phyloP scores from a whole-genome alignment of 2,113 vertebrate species.

The Cebus imitator region DNA sequence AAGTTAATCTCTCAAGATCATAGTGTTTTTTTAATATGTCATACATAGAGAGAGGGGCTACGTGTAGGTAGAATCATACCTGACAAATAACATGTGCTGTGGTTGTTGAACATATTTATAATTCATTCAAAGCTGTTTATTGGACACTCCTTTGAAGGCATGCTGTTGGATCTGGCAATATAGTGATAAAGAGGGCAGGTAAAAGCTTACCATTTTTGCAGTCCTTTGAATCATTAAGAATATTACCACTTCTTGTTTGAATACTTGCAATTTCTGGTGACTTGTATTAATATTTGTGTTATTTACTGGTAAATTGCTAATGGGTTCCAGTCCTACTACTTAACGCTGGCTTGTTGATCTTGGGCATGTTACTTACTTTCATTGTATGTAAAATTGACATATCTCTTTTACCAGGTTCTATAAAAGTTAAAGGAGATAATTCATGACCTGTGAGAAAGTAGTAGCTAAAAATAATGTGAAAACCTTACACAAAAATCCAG shows the following conservation, averaged over 20 bases:
- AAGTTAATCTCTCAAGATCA: background rate
- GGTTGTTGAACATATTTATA: background rate
- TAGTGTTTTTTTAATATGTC: background rate
- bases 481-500: background rate
- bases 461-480: background rate
- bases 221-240: background rate
- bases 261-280: background rate
- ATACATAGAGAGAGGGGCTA: background rate
- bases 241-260: background rate
- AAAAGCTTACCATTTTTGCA: background rate
- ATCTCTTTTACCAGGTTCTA: background rate
- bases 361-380: constrained; percentile 8
- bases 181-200: background rate
- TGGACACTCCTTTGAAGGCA: background rate
- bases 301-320: background rate
- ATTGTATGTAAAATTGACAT: background rate
- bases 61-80: background rate
- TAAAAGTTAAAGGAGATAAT: background rate
- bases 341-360: constrained; percentile 2
- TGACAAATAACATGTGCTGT: background rate
- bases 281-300: constrained; percentile 7
- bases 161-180: constrained; percentile 14
- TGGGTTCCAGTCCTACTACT: background rate
- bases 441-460: background rate
- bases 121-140: background rate